These are phyloP conservation scores for Acleris literana DNA, from an alignment of 2,888 invertebrate species.

Conservation along the genomic window DNA sequence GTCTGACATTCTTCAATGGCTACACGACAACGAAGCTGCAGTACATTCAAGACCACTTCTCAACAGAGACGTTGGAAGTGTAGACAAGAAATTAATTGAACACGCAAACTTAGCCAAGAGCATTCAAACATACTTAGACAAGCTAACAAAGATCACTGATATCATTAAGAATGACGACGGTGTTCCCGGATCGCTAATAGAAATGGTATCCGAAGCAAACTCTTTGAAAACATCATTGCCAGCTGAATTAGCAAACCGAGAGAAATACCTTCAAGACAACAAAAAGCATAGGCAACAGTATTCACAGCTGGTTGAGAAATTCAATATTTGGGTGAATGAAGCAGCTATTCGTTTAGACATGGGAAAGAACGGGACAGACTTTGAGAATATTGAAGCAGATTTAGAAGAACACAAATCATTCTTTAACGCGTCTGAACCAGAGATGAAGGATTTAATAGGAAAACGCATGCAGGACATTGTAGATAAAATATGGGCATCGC, in stretches of 20 bases:
- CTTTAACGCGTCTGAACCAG: slow-evolving; percentile 89
- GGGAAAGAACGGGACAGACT: slow-evolving; percentile 93
- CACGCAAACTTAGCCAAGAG: slow-evolving; percentile 87
- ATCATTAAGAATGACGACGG: slow-evolving; percentile 89
- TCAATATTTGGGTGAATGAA: slow-evolving; percentile 92
- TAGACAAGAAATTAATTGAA: slow-evolving; percentile 91
- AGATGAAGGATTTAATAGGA: slow-evolving; percentile 90
- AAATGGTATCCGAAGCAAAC: slow-evolving; percentile 93
- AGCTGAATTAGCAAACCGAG: slow-evolving; percentile 90
- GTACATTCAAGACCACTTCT: slow-evolving; percentile 93
- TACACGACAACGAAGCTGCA: slow-evolving; percentile 91
- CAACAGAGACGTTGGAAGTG: slow-evolving; percentile 90
- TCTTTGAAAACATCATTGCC: slow-evolving; percentile 91
- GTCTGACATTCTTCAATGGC: slow-evolving; percentile 91
- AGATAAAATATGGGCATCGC: slow-evolving; percentile 94
- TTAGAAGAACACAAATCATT: slow-evolving; percentile 94
- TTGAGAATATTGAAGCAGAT: slow-evolving; percentile 91
- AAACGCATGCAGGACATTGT: slow-evolving; percentile 92
- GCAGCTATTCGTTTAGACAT: slow-evolving; percentile 90
- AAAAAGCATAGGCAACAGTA: slow-evolving; percentile 90
- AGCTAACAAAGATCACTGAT: slow-evolving; percentile 88
- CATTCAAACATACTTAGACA: slow-evolving; percentile 87
- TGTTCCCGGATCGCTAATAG: slow-evolving; percentile 90
- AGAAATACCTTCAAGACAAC: slow-evolving; percentile 91
- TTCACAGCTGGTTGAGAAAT: slow-evolving; percentile 88